Percentiles rank a stretch among this genome's conserved stretches.
Conservation (phyloP, 2,888 invertebrate species). For the Liopterus haemorrhoidalis region DNA sequence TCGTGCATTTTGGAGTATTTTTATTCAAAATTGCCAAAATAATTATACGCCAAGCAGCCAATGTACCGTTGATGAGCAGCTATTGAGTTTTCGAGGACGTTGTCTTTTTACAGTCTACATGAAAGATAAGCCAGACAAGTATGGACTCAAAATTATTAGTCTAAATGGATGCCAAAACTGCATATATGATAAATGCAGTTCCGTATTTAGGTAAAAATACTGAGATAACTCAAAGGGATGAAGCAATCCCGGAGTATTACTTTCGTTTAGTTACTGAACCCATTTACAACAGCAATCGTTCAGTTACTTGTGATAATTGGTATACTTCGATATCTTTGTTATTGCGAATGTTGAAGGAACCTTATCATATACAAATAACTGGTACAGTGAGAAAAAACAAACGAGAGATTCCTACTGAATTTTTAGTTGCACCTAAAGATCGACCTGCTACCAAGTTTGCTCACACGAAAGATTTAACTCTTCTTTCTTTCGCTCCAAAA, state of each 20-base stretch:
- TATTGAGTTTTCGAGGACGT: constrained; percentile 31
- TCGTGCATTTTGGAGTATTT: constrained; percentile 29
- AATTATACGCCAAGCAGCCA: constrained; percentile 19
- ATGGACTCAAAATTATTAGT: constrained; percentile 36
- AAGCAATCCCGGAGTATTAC: constrained; percentile 13
- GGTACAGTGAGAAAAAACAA: too few relatives aligned
- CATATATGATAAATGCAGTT: constrained; percentile 34
- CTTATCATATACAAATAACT: too few relatives aligned
- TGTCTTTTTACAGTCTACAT: constrained; percentile 32
- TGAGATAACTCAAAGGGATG: constrained; percentile 8
- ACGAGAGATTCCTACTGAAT: too few relatives aligned
- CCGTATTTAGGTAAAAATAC: constrained; percentile 35
- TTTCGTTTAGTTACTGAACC: constrained; percentile 20
- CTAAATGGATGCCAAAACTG: constrained; percentile 35
- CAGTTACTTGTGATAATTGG: too few relatives aligned
- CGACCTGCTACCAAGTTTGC: too few relatives aligned
- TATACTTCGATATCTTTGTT: too few relatives aligned
- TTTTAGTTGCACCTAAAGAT: too few relatives aligned
- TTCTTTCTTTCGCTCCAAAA: too few relatives aligned
- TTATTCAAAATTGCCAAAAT: constrained; percentile 24
- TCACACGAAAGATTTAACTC: too few relatives aligned
- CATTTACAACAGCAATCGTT: too few relatives aligned
- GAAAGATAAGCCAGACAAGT: constrained; percentile 35
- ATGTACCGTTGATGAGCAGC: constrained; percentile 34
- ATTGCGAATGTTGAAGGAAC: too few relatives aligned